These are phyloP conservation scores for Prostheceraeus crozeri DNA, from an alignment of 2,888 invertebrate genomes.

Conservation along the genomic window DNA sequence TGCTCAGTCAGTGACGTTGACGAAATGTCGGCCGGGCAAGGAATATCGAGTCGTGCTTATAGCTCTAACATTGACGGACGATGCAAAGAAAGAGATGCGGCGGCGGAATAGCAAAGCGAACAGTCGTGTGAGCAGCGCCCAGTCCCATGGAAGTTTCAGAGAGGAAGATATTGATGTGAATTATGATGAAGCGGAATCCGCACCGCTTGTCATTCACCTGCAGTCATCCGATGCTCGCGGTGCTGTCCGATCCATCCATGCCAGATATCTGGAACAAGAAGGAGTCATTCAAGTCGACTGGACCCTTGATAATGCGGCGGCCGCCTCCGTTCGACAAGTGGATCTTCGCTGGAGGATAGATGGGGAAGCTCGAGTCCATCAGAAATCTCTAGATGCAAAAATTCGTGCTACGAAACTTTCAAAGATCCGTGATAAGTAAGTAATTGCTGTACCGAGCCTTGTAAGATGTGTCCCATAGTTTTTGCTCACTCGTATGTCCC, in stretches of 20 bases:
- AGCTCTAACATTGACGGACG: slow-evolving; percentile 54
- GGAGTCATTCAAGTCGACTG: slow-evolving; percentile 52
- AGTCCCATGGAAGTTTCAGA: neutral
- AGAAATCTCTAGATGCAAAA: slow-evolving; percentile 47
- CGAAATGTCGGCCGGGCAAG: slow-evolving; percentile 55
- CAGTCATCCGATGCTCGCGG: neutral
- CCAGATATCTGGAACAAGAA: slow-evolving; percentile 31
- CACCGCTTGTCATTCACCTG: neutral
- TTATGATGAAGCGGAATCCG: slow-evolving; percentile 16
- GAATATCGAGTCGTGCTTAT: slow-evolving; percentile 52
- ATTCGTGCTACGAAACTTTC: neutral
- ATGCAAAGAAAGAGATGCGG: slow-evolving; percentile 46
- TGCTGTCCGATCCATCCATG: neutral
- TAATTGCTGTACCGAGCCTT: slow-evolving; percentile 1
- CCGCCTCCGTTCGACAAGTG: slow-evolving; percentile 48
- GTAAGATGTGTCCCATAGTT: too few relatives aligned
- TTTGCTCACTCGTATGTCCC: too few relatives aligned
- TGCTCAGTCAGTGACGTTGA: slow-evolving; percentile 54
- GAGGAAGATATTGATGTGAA: slow-evolving; percentile 5
- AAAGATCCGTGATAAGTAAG: slow-evolving; percentile 35
- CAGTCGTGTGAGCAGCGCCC: too few relatives aligned
- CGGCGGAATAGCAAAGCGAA: slow-evolving; percentile 42
- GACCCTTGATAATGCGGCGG: slow-evolving; percentile 47
- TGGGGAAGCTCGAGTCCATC: slow-evolving; percentile 50
- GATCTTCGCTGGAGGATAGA: slow-evolving; percentile 51